Evolutionary conservation across 2,797 vertebrate genomes (phyloP), one percentile per base, ranked within the genome.

Genomic region (Linurgus olivaceus): DNA sequence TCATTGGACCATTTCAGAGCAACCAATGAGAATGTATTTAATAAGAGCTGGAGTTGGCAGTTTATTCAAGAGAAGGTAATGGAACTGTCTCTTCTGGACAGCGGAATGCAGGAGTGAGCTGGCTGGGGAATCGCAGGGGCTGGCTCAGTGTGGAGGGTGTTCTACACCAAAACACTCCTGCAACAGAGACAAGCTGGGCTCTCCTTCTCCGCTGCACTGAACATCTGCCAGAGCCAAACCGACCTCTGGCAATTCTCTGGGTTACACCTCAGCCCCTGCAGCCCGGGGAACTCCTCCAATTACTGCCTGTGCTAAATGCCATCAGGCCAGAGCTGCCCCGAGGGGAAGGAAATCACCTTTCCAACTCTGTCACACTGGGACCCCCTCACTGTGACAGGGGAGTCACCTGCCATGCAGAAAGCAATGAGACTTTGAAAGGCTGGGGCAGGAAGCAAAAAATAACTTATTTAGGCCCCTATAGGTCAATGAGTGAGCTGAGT

Each of bases 1-100:
- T 86, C 95, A 77, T 50, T 72, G 68, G 89, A 82, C 81, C 78
- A 89, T 90, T 94, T 96, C 89, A 71, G 86, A 93, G 63, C 33
- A 77, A 94, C 88, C 83, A 85, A 67, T 68, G 86, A 94, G 74
- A 92, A 94, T 68, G n/a, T 21, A 66, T 72, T 91, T 71, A 78
- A 6, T 79, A 86, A 55, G 62, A 72, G 40, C 7, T 86, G 76
- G 86, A 35, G 14, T 62, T 86, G 76, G 76, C 89, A 95, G 68
- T 89, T 90, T 73, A 86, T 68, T 73, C n/a, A 84, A 79, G 88
- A 72, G 38, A 58, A 57, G 45, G 63, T 96, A 94, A 96, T 91
- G 84, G 28, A 90, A 88, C 35, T 87, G 65, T 78, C 70, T 86
- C 48, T 73, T 63, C 58, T 81, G 77, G 87, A 75, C 50, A 82